phyloP scores from a whole-genome alignment of 2,797 vertebrate genomes.

The Sebastes elongatus region DNA sequence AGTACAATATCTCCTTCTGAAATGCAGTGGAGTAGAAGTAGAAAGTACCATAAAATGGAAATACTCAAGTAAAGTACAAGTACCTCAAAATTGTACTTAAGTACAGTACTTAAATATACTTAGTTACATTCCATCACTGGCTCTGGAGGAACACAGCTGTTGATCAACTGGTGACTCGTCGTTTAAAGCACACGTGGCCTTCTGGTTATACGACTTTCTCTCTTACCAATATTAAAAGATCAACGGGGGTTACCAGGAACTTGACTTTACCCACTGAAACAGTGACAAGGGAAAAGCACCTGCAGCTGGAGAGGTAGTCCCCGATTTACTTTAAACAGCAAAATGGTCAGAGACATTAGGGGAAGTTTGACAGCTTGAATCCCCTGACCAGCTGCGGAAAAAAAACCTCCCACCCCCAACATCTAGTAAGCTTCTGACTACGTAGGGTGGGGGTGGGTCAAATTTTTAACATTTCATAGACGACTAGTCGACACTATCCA shows the following conservation, averaged over 20 bases:
- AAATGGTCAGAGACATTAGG: constrained; percentile 16
- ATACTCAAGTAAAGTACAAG: too few species aligned
- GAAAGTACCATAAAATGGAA: too few species aligned
- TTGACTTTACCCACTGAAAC: constrained; percentile 13
- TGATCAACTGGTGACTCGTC: background rate
- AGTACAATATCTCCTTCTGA: too few species aligned
- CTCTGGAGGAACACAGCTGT: background rate
- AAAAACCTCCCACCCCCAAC: constrained; percentile 1
- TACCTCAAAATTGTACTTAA: too few species aligned
- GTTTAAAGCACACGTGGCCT: background rate
- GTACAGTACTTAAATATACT: too few species aligned
- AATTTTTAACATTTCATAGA: background rate
- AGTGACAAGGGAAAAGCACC: constrained; percentile 44
- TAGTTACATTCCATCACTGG: background rate
- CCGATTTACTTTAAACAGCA: background rate
- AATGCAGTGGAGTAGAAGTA: too few species aligned
- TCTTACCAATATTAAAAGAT: background rate
- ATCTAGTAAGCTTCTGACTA: constrained; percentile 1
- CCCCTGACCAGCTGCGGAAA: background rate
- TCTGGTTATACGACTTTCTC: background rate
- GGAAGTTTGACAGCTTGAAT: constrained; percentile 25
- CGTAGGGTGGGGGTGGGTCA: background rate
- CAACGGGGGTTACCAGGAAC: constrained; percentile 30
- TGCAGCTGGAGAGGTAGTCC: constrained; percentile 26
- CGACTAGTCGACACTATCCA: too few species aligned